These are phyloP conservation scores for Anisognathus igniventris DNA, from an alignment of 2,797 vertebrate species.

Conservation along the genomic window DNA sequence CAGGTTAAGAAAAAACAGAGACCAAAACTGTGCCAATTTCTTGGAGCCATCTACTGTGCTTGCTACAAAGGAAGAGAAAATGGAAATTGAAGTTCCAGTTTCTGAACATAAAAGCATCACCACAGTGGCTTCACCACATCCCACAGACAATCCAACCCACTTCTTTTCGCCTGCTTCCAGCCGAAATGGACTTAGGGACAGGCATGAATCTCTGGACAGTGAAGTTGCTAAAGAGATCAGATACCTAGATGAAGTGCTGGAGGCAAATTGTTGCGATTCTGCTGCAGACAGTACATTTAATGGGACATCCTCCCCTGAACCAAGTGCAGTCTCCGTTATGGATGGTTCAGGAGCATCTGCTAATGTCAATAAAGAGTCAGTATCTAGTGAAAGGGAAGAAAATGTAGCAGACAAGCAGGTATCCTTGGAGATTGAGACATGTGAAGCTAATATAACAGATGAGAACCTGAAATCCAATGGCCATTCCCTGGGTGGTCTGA, in stretches of 20 bases:
- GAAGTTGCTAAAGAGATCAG: slow-evolving; percentile 92
- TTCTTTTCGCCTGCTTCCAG: slow-evolving; percentile 76
- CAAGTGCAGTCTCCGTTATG: slow-evolving; percentile 46
- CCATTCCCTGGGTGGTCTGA: slow-evolving; percentile 42
- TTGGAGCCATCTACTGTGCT: slow-evolving; percentile 82
- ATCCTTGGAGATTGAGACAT: slow-evolving; percentile 59
- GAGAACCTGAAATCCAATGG: slow-evolving; percentile 71
- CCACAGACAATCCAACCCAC: slow-evolving; percentile 73
- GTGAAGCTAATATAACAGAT: slow-evolving; percentile 10
- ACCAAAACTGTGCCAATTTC: slow-evolving; percentile 83
- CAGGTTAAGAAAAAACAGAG: slow-evolving; percentile 81
- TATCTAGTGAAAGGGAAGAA: slow-evolving; percentile 59
- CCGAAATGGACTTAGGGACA: slow-evolving; percentile 79
- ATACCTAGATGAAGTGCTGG: slow-evolving; percentile 93
- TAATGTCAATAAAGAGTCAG: slow-evolving; percentile 53
- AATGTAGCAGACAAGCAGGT: slow-evolving; percentile 61
- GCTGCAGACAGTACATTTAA: slow-evolving; percentile 84
- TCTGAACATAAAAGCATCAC: slow-evolving; percentile 78
- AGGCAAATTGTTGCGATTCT: slow-evolving; percentile 85
- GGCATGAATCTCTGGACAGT: slow-evolving; percentile 81
- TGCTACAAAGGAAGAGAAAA: slow-evolving; percentile 77
- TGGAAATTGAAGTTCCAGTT: slow-evolving; percentile 86
- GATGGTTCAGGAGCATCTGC: slow-evolving; percentile 72
- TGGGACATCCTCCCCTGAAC: slow-evolving; percentile 76
- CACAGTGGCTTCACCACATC: slow-evolving; percentile 60